Conservation (phyloP, 1,140 invertebrate species). For the Physella acuta region DNA sequence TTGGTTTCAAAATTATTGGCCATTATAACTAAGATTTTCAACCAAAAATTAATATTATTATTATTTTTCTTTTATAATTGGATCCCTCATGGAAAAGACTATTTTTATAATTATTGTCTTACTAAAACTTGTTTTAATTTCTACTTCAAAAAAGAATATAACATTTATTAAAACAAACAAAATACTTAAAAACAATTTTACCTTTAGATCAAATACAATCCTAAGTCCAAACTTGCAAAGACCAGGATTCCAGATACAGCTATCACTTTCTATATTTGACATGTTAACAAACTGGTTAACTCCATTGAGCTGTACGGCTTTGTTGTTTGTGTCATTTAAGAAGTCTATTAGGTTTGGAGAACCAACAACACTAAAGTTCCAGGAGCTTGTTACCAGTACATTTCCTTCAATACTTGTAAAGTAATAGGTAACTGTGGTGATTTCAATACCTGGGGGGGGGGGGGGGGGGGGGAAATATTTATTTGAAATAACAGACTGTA, state of each 20-base stretch:
- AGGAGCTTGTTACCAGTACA: conserved; percentile 27
- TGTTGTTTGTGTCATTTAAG: conserved; percentile 8
- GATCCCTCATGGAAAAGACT: too few relatives aligned
- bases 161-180: too few relatives aligned
- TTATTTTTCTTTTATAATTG: too few relatives aligned
- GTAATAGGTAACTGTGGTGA: conserved; percentile 6
- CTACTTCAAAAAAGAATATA: too few relatives aligned
- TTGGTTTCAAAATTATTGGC: too few relatives aligned
- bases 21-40: too few relatives aligned
- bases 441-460: conserved; percentile 1
- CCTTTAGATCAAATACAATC: conserved; percentile 31
- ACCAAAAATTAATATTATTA: too few relatives aligned
- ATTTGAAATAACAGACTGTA: too few relatives aligned
- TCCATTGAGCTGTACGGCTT: conserved; percentile 34
- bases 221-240: conserved; percentile 36
- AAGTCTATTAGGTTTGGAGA: conserved; percentile 26
- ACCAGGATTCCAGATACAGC: conserved; percentile 35
- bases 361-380: conserved; percentile 31
- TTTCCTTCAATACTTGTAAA: conserved; percentile 31
- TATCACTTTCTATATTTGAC: conserved; percentile 3
- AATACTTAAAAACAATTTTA: too few relatives aligned
- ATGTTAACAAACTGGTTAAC: conserved; percentile 31
- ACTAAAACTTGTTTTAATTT: too few relatives aligned
- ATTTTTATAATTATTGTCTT: too few relatives aligned
- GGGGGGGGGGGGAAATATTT: too few relatives aligned